A percentile compares a stretch with the other conserved stretches of the same genome.
phyloP scores from a whole-genome alignment of 2,888 invertebrate genomes.

The Lingula anatina region DNA sequence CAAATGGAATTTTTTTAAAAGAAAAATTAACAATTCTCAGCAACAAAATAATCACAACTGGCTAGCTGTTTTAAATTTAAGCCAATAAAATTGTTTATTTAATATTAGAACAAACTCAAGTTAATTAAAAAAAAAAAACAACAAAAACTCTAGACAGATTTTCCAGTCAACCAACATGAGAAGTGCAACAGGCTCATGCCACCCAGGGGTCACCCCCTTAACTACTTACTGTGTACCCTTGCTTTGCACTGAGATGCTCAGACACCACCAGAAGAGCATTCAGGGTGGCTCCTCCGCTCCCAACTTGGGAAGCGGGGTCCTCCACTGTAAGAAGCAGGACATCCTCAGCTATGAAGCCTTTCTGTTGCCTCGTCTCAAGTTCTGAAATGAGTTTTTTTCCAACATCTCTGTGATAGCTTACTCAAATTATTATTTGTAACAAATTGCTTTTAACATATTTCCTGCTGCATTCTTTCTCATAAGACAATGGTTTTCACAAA shows the following conservation, averaged over 20 bases:
- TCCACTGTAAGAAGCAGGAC: conserved; percentile 53
- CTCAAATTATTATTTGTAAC: too few species aligned
- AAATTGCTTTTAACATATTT: too few species aligned
- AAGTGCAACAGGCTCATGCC: background rate
- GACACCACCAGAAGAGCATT: conserved; percentile 56
- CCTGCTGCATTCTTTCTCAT: too few species aligned
- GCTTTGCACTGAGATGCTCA: conserved; percentile 53
- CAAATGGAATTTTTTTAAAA: too few species aligned
- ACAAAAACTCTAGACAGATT: background rate
- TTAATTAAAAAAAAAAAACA: background rate
- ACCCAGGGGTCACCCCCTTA: background rate
- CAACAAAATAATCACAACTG: too few species aligned
- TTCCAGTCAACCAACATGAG: background rate
- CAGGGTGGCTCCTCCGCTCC: conserved; percentile 57
- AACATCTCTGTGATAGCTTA: background rate
- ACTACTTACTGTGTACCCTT: conserved; percentile 49
- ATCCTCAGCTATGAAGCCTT: conserved; percentile 39
- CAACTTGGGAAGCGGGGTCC: conserved; percentile 51
- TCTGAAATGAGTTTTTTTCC: conserved; percentile 23
- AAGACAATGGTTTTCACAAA: too few species aligned
- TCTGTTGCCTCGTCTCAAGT: conserved; percentile 37
- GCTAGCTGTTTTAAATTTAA: too few species aligned
- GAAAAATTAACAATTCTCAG: too few species aligned
- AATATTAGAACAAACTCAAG: too few species aligned
- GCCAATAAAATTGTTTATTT: too few species aligned